Percentiles rank a stretch among this genome's conserved stretches.
Conservation (phyloP, 2,113 vertebrate species). For the Uria aalge region DNA sequence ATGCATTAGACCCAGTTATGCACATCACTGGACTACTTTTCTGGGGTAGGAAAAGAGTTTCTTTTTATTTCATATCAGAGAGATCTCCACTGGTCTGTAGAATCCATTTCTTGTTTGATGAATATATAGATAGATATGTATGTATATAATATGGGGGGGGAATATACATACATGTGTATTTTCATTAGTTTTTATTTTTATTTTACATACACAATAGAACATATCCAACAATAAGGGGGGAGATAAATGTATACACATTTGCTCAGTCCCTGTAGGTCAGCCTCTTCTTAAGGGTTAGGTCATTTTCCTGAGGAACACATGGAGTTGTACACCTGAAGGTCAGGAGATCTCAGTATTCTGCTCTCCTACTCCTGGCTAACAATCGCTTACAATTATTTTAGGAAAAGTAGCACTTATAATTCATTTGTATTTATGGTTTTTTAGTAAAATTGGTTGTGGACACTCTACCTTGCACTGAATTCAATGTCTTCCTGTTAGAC, state of each 20-base stretch:
- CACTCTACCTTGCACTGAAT: neutral
- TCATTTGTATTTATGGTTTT: no score
- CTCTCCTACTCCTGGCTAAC: neutral
- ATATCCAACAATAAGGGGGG: neutral
- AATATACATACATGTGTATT: neutral
- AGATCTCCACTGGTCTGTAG: neutral
- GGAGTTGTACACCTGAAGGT: accelerated
- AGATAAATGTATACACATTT: neutral
- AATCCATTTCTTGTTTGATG: neutral
- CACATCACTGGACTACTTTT: neutral
- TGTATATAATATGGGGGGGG: accelerated
- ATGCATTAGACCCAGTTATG: neutral
- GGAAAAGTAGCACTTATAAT: neutral
- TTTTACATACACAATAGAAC: neutral
- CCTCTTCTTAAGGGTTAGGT: neutral
- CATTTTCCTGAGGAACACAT: neutral
- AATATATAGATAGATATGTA: no score
- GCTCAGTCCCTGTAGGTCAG: accelerated
- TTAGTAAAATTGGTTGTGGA: neutral
- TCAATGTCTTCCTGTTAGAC: neutral
- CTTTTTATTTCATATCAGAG: neutral
- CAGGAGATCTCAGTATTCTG: neutral
- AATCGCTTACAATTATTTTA: accelerated
- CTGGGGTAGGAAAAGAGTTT: neutral
- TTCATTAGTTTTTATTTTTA: neutral